Evolutionary conservation across 2,888 invertebrate species (phyloP), one percentile per base, ranked within the genome.

Genomic region (Diadegma fenestrale): DNA sequence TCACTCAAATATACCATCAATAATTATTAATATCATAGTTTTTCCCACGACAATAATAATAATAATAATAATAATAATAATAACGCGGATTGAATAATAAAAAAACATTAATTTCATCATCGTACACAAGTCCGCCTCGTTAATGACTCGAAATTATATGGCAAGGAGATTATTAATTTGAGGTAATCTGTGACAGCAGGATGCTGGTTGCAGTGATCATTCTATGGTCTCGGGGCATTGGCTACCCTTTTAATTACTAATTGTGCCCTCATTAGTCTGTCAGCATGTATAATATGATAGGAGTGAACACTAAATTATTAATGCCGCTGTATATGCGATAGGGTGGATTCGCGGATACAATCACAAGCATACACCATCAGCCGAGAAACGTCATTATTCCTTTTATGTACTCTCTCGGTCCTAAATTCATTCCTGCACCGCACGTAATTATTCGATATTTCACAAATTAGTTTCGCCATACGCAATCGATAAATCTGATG

Each of bases 191-290:
- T 75, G 66, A 77, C 26, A 66, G 66, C 12, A 19, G 30, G 8
- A 64, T 73, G 22, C 14, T 76, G 66, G 51, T 66, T 19, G 61
- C 30, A 14, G 12, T 61, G 68, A 75, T 75, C 79, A 63, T 51
- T 63, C 45, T 66, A 51, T 61, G 37, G n/a, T 33, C 76, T 75
- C 41, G 58, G 64, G 45, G 75, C 79, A 77, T 77, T 82, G 61
- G 77, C 78, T 72, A 84, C 84, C 45, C 85, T 87, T 88, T 88
- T 88, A 85, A 86, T 87, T 86, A 83, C 85, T 86, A 86, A 88
- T 87, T 86, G 82, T 76, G 54, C 45, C 26, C 61, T 78, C 85
- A 71, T 75, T 75, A 30, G 79, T 37, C 48, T 37, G 43, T 72
- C 51, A 63, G 58, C 51, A 37, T 48, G 45, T 54, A 26, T 12